These are phyloP conservation scores for Fissipunctia ypsillon DNA, from an alignment of 2,888 invertebrate species.

Conservation along the genomic window DNA sequence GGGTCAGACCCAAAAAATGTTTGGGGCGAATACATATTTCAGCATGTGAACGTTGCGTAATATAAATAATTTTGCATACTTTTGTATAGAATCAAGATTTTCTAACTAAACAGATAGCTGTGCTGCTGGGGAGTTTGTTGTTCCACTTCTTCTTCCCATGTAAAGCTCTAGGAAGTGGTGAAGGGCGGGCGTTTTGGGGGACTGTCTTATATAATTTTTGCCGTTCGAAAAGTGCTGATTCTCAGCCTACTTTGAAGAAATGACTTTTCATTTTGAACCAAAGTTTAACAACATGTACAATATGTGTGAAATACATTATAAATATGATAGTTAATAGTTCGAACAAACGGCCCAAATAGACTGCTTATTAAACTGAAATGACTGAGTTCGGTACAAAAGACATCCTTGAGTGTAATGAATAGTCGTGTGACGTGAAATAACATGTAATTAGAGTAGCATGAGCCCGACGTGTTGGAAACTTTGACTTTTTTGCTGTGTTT, in stretches of 20 bases:
- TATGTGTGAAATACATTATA: constrained; percentile 49
- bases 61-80: too few species aligned
- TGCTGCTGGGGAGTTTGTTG: too few species aligned
- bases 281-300: constrained; percentile 48
- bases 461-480: constrained; percentile 44
- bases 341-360: constrained; percentile 52
- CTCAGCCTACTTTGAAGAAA: too few species aligned
- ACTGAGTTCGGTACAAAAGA: constrained; percentile 37
- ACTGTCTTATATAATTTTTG: too few species aligned
- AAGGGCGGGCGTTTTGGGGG: too few species aligned
- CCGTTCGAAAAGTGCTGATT: too few species aligned
- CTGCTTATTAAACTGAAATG: constrained; percentile 48
- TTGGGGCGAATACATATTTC: constrained; percentile 61
- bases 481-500: constrained; percentile 29
- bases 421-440: constrained; percentile 47
- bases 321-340: constrained; percentile 53
- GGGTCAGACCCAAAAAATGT: constrained; percentile 44
- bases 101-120: too few species aligned
- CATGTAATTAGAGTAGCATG: constrained; percentile 49
- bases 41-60: too few species aligned
- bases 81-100: too few species aligned
- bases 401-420: constrained; percentile 53
- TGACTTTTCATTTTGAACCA: too few species aligned
- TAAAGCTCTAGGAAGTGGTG: too few species aligned
- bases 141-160: too few species aligned